A percentile compares a stretch with the other conserved stretches of the same genome.
Conservation (phyloP, 2,888 invertebrate species). For the Noctua comes region DNA sequence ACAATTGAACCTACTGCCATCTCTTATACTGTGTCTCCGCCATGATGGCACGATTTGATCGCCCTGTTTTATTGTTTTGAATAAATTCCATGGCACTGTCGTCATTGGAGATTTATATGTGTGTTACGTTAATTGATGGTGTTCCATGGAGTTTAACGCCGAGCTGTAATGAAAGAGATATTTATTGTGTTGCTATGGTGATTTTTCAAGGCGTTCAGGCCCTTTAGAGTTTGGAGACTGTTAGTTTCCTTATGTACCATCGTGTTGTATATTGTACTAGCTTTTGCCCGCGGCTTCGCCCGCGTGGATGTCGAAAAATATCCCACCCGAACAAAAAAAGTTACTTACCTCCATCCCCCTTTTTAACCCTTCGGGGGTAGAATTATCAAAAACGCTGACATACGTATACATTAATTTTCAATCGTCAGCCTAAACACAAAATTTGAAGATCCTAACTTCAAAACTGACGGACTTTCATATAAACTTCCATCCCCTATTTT, state of each 20-base stretch:
- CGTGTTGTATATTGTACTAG: no score
- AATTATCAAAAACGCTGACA: no score
- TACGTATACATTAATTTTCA: no score
- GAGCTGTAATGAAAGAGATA: background rate
- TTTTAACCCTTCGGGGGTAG: no score
- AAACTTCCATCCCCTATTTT: no score
- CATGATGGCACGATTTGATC: slow-evolving; percentile 48
- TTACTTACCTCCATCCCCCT: no score
- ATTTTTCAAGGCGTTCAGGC: background rate
- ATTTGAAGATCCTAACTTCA: no score
- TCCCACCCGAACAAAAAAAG: no score
- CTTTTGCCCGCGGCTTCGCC: no score
- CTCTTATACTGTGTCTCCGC: background rate
- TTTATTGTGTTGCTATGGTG: slow-evolving; percentile 14
- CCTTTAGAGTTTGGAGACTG: background rate
- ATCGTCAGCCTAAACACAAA: no score
- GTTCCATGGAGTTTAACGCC: slow-evolving; percentile 32
- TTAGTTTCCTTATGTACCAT: background rate
- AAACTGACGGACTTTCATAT: no score
- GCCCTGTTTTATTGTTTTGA: slow-evolving; percentile 62
- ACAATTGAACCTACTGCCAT: slow-evolving; percentile 32
- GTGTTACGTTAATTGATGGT: slow-evolving; percentile 46
- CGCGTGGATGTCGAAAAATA: no score
- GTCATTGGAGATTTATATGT: slow-evolving; percentile 52
- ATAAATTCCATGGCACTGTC: slow-evolving; percentile 55